Percentiles rank a stretch among this genome's conserved stretches.
Evolutionary conservation across 2,888 invertebrate species (phyloP).

Genomic region (Pristionchus fissidentatus): DNA sequence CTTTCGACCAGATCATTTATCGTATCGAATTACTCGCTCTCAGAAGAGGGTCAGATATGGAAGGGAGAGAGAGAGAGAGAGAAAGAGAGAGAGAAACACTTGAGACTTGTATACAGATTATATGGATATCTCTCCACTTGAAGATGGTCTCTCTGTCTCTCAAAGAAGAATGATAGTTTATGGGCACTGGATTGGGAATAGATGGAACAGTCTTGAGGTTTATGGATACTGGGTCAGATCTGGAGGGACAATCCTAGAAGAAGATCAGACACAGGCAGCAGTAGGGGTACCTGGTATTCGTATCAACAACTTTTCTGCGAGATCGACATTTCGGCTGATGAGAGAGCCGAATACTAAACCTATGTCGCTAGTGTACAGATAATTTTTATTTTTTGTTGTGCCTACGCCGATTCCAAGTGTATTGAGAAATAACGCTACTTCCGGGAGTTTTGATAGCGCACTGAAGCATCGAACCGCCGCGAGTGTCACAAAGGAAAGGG

Average conservation of each 20-base stretch:
- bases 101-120: conserved; percentile 39
- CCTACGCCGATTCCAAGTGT: too few species aligned
- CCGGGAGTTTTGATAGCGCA: too few species aligned
- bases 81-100: conserved; percentile 2
- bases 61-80: not conserved
- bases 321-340: too few species aligned
- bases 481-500: conserved; percentile 64
- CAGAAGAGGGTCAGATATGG: conserved; percentile 19
- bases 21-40: conserved; percentile 30
- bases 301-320: not conserved
- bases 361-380: too few species aligned
- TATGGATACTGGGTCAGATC: not conserved
- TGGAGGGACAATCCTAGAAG: not conserved
- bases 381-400: too few species aligned
- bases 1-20: too few species aligned
- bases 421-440: too few species aligned
- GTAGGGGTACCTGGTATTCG: too few species aligned
- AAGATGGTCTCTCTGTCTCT: conserved; percentile 28
- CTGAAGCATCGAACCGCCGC: too few species aligned
- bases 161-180: conserved; percentile 40
- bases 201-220: not conserved
- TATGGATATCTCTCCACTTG: conserved; percentile 41
- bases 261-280: too few species aligned
- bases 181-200: not conserved
- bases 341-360: too few species aligned